phyloP scores from a whole-genome alignment of 2,888 invertebrate genomes.

The Drosophila falleni region DNA sequence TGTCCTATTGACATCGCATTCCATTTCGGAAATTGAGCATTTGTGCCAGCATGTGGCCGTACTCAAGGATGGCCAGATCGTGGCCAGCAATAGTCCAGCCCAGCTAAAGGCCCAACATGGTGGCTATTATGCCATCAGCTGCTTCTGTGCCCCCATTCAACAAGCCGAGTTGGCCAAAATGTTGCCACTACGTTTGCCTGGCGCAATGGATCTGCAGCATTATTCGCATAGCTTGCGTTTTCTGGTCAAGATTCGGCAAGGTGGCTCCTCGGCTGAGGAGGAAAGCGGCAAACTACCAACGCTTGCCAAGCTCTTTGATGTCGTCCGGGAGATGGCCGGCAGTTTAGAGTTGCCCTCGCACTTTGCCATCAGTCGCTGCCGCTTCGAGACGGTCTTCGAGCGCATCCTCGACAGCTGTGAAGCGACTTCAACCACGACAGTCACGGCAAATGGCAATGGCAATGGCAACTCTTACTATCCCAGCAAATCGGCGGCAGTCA shows the following conservation, averaged over 20 bases:
- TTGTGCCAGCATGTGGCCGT: slow-evolving; percentile 85
- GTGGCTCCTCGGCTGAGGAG: not conserved
- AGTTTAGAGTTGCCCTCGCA: slow-evolving; percentile 61
- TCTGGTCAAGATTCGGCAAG: slow-evolving; percentile 62
- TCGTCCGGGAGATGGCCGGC: slow-evolving; percentile 49
- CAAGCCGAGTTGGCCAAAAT: slow-evolving; percentile 75
- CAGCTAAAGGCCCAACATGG: slow-evolving; percentile 83
- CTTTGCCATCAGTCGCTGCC: slow-evolving; percentile 83
- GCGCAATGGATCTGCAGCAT: slow-evolving; percentile 77
- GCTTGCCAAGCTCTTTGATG: slow-evolving; percentile 73
- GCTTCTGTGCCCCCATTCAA: slow-evolving; percentile 81
- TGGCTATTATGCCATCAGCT: slow-evolving; percentile 83
- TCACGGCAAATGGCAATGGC: slow-evolving; percentile 5
- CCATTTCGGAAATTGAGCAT: slow-evolving; percentile 85
- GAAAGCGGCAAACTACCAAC: slow-evolving; percentile 50
- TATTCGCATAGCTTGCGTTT: slow-evolving; percentile 84
- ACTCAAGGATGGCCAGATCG: slow-evolving; percentile 83
- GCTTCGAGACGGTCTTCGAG: slow-evolving; percentile 85
- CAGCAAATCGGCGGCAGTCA: slow-evolving; percentile 62
- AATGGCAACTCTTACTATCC: slow-evolving; percentile 45
- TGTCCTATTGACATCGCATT: slow-evolving; percentile 85
- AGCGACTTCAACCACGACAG: not conserved
- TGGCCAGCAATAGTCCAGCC: slow-evolving; percentile 83
- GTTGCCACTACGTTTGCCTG: slow-evolving; percentile 72
- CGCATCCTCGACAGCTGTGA: slow-evolving; percentile 80